Evolutionary conservation across 2,797 vertebrate species (phyloP).

Genomic region (Zenarchopterus dispar): DNA sequence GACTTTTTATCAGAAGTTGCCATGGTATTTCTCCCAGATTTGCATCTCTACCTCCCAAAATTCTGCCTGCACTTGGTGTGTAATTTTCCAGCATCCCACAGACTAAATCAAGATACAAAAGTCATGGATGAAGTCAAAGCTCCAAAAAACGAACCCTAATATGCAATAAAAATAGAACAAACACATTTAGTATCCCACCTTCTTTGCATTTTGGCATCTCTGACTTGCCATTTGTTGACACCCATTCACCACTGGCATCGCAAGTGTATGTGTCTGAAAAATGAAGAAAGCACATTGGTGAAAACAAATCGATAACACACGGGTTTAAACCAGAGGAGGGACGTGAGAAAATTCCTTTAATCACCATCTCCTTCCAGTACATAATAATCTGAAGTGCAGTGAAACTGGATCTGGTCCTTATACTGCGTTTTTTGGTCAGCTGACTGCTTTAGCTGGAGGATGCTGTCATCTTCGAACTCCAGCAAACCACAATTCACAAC

Average conservation of each 20-base stretch:
- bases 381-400: conserved; percentile 85
- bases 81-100: conserved; percentile 81
- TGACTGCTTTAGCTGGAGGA: conserved; percentile 48
- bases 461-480: conserved; percentile 50
- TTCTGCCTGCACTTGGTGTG: conserved; percentile 48
- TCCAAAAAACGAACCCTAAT: neutral
- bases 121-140: neutral
- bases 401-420: conserved; percentile 73
- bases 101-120: conserved; percentile 76
- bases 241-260: conserved; percentile 67
- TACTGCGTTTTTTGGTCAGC: conserved; percentile 66
- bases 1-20: conserved; percentile 78
- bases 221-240: conserved; percentile 36
- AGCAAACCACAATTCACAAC: conserved; percentile 88
- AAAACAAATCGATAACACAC: neutral
- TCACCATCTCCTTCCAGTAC: conserved; percentile 71
- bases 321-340: neutral
- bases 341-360: neutral
- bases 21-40: conserved; percentile 85
- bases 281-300: conserved; percentile 1
- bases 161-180: conserved; percentile 2
- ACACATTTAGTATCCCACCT: conserved; percentile 57
- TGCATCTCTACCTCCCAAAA: conserved; percentile 83
- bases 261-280: conserved; percentile 71
- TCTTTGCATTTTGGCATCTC: conserved; percentile 67